Percentiles rank a stretch among this genome's conserved stretches.
Conservation (phyloP, 2,797 vertebrate species). For the Cercopithecus neglectus region DNA sequence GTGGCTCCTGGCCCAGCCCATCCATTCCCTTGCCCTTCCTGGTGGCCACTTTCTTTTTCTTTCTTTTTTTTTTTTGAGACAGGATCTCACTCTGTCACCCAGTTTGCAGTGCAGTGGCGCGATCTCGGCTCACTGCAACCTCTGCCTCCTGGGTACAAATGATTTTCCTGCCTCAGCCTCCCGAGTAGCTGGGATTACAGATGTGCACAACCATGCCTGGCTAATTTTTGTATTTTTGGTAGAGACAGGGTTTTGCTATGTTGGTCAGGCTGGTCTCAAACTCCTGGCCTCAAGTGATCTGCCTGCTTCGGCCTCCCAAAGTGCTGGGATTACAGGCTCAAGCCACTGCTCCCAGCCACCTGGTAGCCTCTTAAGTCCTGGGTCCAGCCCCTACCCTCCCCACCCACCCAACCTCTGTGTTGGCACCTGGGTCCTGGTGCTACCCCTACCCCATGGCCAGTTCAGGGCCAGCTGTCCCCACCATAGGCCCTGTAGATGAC, state of each 20-base stretch:
- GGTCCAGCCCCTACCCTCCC: rapidly evolving
- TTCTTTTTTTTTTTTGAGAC: neutral
- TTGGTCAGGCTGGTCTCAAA: neutral
- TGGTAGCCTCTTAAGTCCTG: neutral
- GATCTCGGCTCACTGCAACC: neutral
- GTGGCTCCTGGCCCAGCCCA: neutral
- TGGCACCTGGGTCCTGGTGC: neutral
- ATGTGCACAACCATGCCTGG: neutral
- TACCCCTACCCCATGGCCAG: neutral
- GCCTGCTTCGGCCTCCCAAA: neutral
- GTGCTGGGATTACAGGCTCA: too few species aligned
- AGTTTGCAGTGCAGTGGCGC: neutral
- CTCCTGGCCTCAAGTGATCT: neutral
- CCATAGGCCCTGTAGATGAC: neutral
- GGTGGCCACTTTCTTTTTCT: neutral
- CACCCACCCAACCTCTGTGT: neutral
- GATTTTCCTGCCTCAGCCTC: neutral
- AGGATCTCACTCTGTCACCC: neutral
- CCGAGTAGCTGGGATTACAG: neutral
- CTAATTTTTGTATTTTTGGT: neutral
- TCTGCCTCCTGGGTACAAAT: neutral
- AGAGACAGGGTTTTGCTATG: neutral
- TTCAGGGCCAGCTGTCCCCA: neutral
- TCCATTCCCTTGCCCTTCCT: too few species aligned
- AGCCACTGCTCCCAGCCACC: neutral